Percentiles rank a stretch among this genome's conserved stretches.
These are phyloP conservation scores for Parelbella ahira DNA, from an alignment of 2,888 invertebrate species.

Conservation along the genomic window DNA sequence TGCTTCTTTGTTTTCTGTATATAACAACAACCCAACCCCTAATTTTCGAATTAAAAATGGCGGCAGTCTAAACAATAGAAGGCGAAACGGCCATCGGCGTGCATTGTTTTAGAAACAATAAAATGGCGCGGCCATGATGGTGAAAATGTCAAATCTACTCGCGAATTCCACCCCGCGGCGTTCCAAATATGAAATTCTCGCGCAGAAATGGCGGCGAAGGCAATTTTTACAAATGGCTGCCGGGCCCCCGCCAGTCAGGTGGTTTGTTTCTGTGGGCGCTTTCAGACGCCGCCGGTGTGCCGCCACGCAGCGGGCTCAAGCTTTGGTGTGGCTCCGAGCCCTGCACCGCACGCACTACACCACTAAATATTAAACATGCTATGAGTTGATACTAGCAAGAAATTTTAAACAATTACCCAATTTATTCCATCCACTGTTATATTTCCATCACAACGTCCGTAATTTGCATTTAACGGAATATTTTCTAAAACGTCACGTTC, in stretches of 20 bases:
- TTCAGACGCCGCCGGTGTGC: constrained; percentile 26
- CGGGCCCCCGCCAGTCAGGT: constrained; percentile 57
- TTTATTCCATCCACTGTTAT: constrained; percentile 48
- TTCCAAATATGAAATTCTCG: constrained; percentile 76
- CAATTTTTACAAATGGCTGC: constrained; percentile 80
- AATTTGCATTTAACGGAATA: constrained; percentile 66
- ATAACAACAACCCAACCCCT: constrained; percentile 45
- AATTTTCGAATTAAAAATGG: constrained; percentile 73
- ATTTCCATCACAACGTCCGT: constrained; percentile 55
- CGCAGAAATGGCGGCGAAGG: constrained; percentile 76
- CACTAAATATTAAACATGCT: too few relatives aligned
- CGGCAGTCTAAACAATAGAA: constrained; percentile 62
- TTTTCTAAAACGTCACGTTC: constrained; percentile 65
- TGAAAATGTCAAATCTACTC: constrained; percentile 64
- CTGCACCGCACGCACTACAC: constrained; percentile 7
- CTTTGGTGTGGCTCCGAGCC: constrained; percentile 8
- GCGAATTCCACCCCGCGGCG: constrained; percentile 69
- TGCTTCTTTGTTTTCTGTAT: constrained; percentile 31
- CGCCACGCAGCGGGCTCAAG: constrained; percentile 32
- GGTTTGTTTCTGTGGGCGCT: constrained; percentile 49
- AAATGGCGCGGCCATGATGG: constrained; percentile 62
- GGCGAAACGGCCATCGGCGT: constrained; percentile 58
- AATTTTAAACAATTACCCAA: constrained; percentile 39
- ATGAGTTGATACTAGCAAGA: too few relatives aligned
- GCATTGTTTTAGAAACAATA: constrained; percentile 76